Evolutionary conservation across 2,113 vertebrate species (phyloP).

Genomic region (Phalacrocorax pelagicus): DNA sequence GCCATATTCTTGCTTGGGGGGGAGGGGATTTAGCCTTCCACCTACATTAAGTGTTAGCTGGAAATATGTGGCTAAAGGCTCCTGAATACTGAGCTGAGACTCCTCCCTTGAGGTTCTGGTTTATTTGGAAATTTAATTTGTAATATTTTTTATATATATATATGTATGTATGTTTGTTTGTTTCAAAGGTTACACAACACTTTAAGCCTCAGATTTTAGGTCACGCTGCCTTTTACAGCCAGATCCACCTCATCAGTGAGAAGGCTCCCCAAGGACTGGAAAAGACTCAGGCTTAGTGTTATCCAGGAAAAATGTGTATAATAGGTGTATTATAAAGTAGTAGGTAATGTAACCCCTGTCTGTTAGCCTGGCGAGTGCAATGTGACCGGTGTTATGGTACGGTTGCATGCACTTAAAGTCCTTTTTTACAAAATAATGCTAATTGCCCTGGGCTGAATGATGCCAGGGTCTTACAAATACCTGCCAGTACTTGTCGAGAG

Average conservation of each 20-base stretch:
- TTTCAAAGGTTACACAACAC: not conserved
- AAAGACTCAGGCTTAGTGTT: slow-evolving; percentile 6
- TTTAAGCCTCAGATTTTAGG: slow-evolving; percentile 32
- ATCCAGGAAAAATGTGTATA: slow-evolving; percentile 13
- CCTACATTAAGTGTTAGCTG: not conserved
- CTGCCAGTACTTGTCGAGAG: not conserved
- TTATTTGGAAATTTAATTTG: slow-evolving; percentile 52
- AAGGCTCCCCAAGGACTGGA: not conserved
- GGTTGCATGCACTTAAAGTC: not conserved
- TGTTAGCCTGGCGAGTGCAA: not conserved
- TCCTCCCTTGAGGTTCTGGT: slow-evolving; percentile 27
- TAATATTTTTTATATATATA: not conserved
- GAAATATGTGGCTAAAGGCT: slow-evolving; percentile 1
- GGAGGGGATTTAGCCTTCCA: not conserved
- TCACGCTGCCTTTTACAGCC: slow-evolving; percentile 19
- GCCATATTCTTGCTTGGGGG: not conserved
- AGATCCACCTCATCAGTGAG: slow-evolving; percentile 13
- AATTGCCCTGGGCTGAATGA: slow-evolving; percentile 31
- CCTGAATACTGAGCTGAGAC: not conserved
- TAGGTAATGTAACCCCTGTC: not conserved
- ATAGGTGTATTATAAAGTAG: slow-evolving; percentile 22
- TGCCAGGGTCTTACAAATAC: slow-evolving; percentile 15
- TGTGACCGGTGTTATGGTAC: not conserved
- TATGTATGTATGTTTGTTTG: not conserved
- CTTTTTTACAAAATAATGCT: slow-evolving; percentile 32